phyloP scores from a whole-genome alignment of 2,113 vertebrate genomes.

The Megaceryle torquata region DNA sequence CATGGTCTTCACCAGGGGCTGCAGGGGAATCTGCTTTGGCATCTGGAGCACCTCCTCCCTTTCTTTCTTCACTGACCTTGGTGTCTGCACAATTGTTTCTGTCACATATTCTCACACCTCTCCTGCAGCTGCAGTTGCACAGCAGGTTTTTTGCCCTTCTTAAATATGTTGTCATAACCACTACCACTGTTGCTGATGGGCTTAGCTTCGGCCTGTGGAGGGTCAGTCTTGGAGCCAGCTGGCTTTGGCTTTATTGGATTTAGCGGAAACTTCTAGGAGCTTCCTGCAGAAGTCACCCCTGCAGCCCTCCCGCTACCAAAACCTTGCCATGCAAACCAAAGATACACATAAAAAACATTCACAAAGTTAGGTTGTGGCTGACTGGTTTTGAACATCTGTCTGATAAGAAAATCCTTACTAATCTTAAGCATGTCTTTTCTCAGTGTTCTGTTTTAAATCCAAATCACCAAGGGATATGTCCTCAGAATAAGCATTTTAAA shows the following conservation, averaged over 20 bases:
- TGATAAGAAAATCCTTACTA: not conserved
- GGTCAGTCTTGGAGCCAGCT: rapidly evolving
- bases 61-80: not conserved
- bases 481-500: not conserved
- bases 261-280: not conserved
- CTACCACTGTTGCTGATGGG: not conserved
- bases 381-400: not conserved
- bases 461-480: not conserved
- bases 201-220: not conserved
- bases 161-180: not conserved
- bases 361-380: not conserved
- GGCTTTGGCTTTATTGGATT: not conserved
- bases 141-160: not conserved
- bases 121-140: not conserved
- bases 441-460: not conserved
- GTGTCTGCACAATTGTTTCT: not conserved
- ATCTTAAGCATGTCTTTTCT: not conserved
- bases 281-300: not conserved
- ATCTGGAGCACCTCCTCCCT: not conserved
- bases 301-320: not conserved
- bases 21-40: not conserved
- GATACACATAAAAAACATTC: not conserved
- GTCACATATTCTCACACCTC: not conserved
- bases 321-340: not conserved
- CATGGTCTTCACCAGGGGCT: not conserved